Evolutionary conservation across 53 echinoderm and acorn worm genomes (phyloP).

Genomic region (Echinometra lucunter): DNA sequence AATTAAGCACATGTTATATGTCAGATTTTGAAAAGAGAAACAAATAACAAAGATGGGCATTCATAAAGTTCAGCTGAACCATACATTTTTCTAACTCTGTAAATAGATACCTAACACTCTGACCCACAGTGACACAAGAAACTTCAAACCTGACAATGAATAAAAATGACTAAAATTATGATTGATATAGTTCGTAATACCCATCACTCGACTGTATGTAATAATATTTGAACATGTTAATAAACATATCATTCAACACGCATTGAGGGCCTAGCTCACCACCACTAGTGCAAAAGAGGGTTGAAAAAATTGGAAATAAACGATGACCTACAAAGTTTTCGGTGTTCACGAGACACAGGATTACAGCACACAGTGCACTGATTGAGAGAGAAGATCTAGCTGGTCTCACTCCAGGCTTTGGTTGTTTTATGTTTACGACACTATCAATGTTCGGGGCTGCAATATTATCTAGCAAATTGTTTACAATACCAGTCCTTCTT

Average conservation of each 20-base stretch:
- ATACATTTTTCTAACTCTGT: background rate
- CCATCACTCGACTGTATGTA: conserved; percentile 20
- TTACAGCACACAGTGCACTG: background rate
- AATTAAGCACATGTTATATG: too few relatives aligned
- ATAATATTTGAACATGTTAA: conserved; percentile 58
- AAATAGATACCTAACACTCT: background rate
- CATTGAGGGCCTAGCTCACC: background rate
- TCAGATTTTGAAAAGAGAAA: background rate
- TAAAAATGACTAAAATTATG: conserved; percentile 34
- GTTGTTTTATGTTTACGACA: background rate
- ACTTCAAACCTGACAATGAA: background rate
- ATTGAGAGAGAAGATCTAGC: conserved; percentile 10
- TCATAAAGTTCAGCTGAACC: background rate
- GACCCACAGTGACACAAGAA: background rate
- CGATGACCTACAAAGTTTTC: conserved; percentile 49
- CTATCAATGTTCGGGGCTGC: too few relatives aligned
- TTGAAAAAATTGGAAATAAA: conserved; percentile 15
- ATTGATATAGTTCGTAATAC: conserved; percentile 11
- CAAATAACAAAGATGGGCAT: background rate
- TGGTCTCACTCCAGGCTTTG: background rate
- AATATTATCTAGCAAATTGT: too few relatives aligned
- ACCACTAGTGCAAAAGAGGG: background rate
- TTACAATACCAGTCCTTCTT: background rate
- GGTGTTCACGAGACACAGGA: background rate
- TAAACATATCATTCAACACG: conserved; percentile 39